phyloP scores from a whole-genome alignment of 2,113 vertebrate genomes.

The Leucoraja erinaceus region DNA sequence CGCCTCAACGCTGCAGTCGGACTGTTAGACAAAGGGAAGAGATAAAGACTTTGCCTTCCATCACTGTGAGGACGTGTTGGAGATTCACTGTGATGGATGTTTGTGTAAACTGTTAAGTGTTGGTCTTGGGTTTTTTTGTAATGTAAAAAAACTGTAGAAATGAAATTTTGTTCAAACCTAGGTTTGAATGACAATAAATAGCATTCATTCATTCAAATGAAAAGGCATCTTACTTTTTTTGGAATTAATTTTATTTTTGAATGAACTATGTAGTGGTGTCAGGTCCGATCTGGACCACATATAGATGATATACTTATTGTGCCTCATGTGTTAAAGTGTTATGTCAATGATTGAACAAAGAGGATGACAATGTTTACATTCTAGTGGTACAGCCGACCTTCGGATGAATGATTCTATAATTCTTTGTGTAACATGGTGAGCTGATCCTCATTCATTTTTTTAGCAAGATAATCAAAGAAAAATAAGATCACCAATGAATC shows the following conservation, averaged over 20 bases:
- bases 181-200: too few relatives aligned
- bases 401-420: background rate
- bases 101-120: too few relatives aligned
- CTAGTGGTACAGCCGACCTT: background rate
- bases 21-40: too few relatives aligned
- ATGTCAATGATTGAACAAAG: background rate
- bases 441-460: background rate
- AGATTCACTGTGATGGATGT: too few relatives aligned
- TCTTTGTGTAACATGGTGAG: background rate
- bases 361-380: background rate
- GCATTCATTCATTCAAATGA: too few relatives aligned
- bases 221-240: background rate
- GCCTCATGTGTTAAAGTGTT: conserved; percentile 10
- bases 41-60: too few relatives aligned
- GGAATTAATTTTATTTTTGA: conserved; percentile 35
- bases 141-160: too few relatives aligned
- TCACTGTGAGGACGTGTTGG: too few relatives aligned
- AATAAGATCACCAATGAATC: background rate
- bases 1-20: too few relatives aligned
- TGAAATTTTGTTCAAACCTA: too few relatives aligned
- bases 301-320: background rate
- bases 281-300: conserved; percentile 2
- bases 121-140: too few relatives aligned
- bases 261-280: conserved; percentile 14
- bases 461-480: background rate